Percentiles rank a stretch among this genome's conserved stretches.
Conservation (phyloP, 2,797 vertebrate species). For the Anguilla anguilla region DNA sequence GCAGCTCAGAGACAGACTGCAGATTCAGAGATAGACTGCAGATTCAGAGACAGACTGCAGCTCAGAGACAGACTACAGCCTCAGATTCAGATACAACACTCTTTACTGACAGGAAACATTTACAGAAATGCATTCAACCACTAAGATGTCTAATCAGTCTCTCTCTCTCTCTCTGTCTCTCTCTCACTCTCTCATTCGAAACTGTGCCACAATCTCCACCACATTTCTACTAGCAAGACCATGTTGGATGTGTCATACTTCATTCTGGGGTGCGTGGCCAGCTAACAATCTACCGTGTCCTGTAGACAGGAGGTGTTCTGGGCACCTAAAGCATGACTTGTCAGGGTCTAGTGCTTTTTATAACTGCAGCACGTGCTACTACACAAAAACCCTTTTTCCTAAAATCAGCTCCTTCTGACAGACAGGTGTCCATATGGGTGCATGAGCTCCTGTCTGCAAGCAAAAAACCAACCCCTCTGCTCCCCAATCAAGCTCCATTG, state of each 20-base stretch:
- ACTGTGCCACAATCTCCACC: not conserved
- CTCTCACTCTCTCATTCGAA: not conserved
- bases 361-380: not conserved
- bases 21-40: too few relatives aligned
- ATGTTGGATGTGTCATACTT: not conserved
- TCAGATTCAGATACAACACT: not conserved
- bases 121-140: not conserved
- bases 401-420: not conserved
- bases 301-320: not conserved
- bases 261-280: not conserved
- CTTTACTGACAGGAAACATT: not conserved
- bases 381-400: not conserved
- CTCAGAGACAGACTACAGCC: not conserved
- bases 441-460: constrained; percentile 14
- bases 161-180: not conserved
- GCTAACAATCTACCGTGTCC: not conserved
- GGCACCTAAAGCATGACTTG: too few relatives aligned
- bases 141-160: too few relatives aligned
- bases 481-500: not conserved
- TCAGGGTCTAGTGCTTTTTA: too few relatives aligned
- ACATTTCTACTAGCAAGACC: not conserved
- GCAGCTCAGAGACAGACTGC: too few relatives aligned
- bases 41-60: too few relatives aligned
- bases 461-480: not conserved
- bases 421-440: not conserved